phyloP scores from a whole-genome alignment of 2,113 vertebrate genomes.

The Hassar affinis region DNA sequence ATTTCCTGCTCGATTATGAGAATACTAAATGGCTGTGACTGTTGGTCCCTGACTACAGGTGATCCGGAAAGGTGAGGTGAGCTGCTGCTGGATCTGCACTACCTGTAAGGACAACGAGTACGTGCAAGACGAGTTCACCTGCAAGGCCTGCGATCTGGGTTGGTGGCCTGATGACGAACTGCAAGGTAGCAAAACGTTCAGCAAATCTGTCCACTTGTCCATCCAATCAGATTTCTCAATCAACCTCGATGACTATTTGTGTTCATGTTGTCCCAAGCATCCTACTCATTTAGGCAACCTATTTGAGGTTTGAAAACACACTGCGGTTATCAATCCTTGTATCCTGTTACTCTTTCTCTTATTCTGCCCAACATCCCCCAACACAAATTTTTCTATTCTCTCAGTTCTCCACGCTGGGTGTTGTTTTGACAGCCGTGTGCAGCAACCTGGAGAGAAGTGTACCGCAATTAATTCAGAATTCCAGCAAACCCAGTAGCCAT shows the following conservation, averaged over 20 bases:
- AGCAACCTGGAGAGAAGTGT: conserved; percentile 2
- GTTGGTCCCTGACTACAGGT: conserved; percentile 73
- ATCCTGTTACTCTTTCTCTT: not conserved
- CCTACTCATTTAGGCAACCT: not conserved
- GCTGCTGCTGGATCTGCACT: conserved; percentile 99
- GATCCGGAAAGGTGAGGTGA: conserved; percentile 97
- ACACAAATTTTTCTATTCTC: not conserved
- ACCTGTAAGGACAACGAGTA: conserved; percentile 96
- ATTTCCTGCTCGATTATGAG: not conserved
- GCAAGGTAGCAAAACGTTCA: conserved; percentile 75
- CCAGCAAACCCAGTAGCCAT: conserved; percentile 37
- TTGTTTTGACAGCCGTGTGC: conserved; percentile 47
- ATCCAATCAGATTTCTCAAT: not conserved
- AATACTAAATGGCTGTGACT: not conserved
- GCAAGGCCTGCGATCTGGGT: conserved; percentile 93
- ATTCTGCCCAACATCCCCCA: not conserved
- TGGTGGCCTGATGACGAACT: conserved; percentile 92
- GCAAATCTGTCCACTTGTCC: not conserved
- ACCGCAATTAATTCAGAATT: conserved; percentile 32
- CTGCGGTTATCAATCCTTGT: not conserved
- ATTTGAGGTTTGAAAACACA: not conserved
- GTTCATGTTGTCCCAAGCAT: not conserved
- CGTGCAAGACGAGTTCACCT: conserved; percentile 97
- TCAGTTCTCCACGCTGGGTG: not conserved
- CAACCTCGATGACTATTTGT: conserved; percentile 3